phyloP scores from a whole-genome alignment of 1,140 invertebrate species.

The Pogonus chalceus region DNA sequence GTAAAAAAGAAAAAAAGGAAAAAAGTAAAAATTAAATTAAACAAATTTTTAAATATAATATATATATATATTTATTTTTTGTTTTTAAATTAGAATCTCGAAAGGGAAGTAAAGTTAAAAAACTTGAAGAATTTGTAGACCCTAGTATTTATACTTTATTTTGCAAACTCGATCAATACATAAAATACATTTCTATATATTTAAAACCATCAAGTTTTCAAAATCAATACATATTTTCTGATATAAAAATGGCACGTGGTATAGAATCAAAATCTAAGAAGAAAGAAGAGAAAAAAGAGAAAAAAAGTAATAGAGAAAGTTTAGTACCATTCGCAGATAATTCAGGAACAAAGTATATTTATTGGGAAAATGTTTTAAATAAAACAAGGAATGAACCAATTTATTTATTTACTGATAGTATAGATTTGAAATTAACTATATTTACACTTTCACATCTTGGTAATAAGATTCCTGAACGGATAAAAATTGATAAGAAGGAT shows the following conservation, averaged over 20 bases:
- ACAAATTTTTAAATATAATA: neutral
- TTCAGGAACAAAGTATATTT: neutral
- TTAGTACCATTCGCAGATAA: neutral
- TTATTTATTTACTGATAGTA: constrained; percentile 33
- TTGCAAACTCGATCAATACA: constrained; percentile 22
- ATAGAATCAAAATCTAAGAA: constrained; percentile 10
- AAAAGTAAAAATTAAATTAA: neutral
- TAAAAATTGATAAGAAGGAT: neutral
- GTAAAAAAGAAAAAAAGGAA: constrained; percentile 8
- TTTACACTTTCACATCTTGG: constrained; percentile 26
- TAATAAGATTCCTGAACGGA: constrained; percentile 8
- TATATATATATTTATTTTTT: neutral
- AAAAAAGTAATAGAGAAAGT: constrained; percentile 3
- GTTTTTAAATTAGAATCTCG: neutral
- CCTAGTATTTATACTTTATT: constrained; percentile 31
- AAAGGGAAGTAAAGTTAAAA: neutral
- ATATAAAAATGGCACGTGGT: constrained; percentile 11
- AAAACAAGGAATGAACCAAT: constrained; percentile 28
- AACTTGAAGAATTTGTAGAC: constrained; percentile 11
- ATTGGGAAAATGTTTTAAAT: constrained; percentile 9
- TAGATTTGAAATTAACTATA: constrained; percentile 28
- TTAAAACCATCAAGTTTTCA: constrained; percentile 30
- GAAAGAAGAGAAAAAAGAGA: constrained; percentile 11
- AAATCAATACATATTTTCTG: constrained; percentile 21
- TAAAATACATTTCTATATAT: constrained; percentile 27